These are phyloP conservation scores for Tetragonula clypearis DNA, from an alignment of 1,140 invertebrate genomes.

Conservation along the genomic window DNA sequence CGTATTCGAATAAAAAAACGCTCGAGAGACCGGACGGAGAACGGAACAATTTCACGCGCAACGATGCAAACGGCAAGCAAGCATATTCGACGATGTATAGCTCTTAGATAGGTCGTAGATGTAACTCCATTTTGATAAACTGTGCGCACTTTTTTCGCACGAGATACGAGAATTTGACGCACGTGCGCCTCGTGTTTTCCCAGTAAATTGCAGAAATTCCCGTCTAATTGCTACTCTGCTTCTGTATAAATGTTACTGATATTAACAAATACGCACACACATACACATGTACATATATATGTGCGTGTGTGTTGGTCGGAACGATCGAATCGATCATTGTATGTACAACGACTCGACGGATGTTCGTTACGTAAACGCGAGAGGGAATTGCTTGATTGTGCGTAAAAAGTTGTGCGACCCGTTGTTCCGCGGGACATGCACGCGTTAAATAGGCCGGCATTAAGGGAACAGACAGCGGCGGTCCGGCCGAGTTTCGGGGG, in stretches of 20 bases:
- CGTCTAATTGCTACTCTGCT: neutral
- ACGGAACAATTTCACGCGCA: neutral
- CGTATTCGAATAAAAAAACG: neutral
- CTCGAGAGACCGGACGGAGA: too few species aligned
- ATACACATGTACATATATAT: too few species aligned
- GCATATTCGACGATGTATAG: too few species aligned
- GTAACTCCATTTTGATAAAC: neutral
- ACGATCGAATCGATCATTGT: slow-evolving; percentile 10
- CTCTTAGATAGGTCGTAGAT: neutral
- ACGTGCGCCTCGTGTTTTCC: neutral
- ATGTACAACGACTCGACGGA: slow-evolving; percentile 4
- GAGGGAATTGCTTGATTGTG: neutral
- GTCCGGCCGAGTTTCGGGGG: slow-evolving; percentile 28
- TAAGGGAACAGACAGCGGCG: slow-evolving; percentile 1
- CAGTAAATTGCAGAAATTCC: neutral
- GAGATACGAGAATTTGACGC: neutral
- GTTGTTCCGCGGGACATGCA: neutral
- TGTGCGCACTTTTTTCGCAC: neutral
- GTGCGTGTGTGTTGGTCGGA: too few species aligned
- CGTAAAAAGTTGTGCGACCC: neutral
- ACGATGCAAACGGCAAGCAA: slow-evolving; percentile 9
- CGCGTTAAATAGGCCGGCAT: slow-evolving; percentile 6
- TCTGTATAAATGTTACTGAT: neutral
- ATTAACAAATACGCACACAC: neutral
- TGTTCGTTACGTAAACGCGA: neutral